Evolutionary conservation across 2,888 invertebrate genomes (phyloP), one percentile per base, ranked within the genome.

Genomic region (Leptinotarsa tumamoca): DNA sequence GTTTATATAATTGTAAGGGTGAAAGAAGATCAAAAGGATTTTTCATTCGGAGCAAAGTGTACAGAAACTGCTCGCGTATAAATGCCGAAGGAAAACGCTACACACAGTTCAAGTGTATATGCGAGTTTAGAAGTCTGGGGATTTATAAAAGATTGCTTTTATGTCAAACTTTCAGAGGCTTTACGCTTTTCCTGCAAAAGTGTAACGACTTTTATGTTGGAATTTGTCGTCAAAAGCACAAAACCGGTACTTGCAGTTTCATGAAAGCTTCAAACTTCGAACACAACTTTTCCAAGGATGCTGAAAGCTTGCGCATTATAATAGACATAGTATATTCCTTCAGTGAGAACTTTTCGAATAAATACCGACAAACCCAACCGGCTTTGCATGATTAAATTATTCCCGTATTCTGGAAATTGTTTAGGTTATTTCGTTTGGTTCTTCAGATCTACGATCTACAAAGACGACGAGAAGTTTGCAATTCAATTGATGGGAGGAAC

Each of bases 21-120:
- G 81, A 74, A 78, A 73, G 83, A 85, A 85, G 86, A 87, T 87
- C 87, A 87, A 87, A 87, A 68, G 85, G 84, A 68, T 70, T 79
- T 77, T 79, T 77, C 73, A 71, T 67, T 56, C 18, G 73, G 58
- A 63, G 77, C 72, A 50, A 73, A 77, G 73, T 71, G 78, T 73
- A 77, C 67, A 74, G 81, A 79, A 81, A 80, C 81, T 82, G 74
- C 81, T 78, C 77, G 75, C 78, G 79, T 80, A 82, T 80, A 80
- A 80, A 81, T 75, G 79, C 78, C 75, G 78, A 76, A 80, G 76
- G 72, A 73, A 76, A 81, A 81, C 56, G 78, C 76, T 75, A 79
- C 79, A 79, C 73, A 79, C 79, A 78, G 78, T 78, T 76, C 78
- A 21, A 76, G 77, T 78, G 79, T 81, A 81, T 80, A 77, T 58